A percentile compares a stretch with the other conserved stretches of the same genome.
Evolutionary conservation across 1,140 invertebrate genomes (phyloP).

Genomic region (Parapsyche elsis): DNA sequence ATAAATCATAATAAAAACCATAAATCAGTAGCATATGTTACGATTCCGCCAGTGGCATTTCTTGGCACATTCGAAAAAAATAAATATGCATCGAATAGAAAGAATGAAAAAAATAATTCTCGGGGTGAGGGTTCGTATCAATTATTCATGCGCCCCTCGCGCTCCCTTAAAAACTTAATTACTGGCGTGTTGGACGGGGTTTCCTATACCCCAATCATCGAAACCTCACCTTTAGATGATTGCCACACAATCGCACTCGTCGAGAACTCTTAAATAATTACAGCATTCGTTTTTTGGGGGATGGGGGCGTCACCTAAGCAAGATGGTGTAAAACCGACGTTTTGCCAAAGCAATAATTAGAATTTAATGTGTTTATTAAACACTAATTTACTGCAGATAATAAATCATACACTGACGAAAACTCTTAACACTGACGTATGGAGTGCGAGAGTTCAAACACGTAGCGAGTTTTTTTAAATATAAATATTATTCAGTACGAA

Average conservation of each 20-base stretch:
- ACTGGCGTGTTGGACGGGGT: slow-evolving; percentile 13
- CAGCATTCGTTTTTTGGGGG: not conserved
- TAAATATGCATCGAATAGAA: no score
- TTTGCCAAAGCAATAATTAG: slow-evolving; percentile 1
- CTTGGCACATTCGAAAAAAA: slow-evolving; percentile 20
- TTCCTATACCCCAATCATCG: slow-evolving; percentile 8
- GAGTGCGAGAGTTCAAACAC: no score
- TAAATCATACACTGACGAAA: no score
- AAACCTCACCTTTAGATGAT: slow-evolving; percentile 15
- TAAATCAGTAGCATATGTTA: slow-evolving; percentile 49
- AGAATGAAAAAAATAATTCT: slow-evolving; percentile 5
- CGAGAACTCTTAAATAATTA: slow-evolving; percentile 9
- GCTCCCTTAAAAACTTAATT: slow-evolving; percentile 51
- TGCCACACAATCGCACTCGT: not conserved
- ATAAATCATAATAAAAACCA: slow-evolving; percentile 15
- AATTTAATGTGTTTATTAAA: not conserved
- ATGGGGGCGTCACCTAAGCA: not conserved
- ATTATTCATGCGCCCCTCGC: slow-evolving; percentile 42
- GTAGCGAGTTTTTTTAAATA: no score
- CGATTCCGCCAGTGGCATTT: slow-evolving; percentile 44
- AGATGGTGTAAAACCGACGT: not conserved
- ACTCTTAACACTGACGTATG: no score
- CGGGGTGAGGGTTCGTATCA: slow-evolving; percentile 34
- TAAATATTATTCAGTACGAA: slow-evolving; percentile 19
- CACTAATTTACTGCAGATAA: no score